phyloP scores from a whole-genome alignment of 1,140 invertebrate species.

The Helicoverpa armigera region DNA sequence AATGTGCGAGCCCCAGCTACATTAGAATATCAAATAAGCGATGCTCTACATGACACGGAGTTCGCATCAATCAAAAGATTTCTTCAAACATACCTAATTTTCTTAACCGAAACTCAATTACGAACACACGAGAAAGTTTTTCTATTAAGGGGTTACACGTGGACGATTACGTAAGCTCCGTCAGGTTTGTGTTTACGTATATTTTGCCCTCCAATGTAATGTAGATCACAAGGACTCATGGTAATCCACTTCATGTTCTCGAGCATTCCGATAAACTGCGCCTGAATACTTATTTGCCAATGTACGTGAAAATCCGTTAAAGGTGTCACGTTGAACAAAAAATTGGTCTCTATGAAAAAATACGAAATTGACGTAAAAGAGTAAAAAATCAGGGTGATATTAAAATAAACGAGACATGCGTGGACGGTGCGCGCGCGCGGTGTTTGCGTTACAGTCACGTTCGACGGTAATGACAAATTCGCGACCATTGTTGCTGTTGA shows the following conservation, averaged over 20 bases:
- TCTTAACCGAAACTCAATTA: slow-evolving; percentile 64
- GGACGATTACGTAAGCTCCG: slow-evolving; percentile 67
- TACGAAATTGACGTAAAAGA: slow-evolving; percentile 68
- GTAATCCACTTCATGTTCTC: slow-evolving; percentile 62
- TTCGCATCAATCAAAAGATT: slow-evolving; percentile 50
- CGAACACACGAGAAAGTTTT: slow-evolving; percentile 62
- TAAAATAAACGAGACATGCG: slow-evolving; percentile 77
- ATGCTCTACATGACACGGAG: slow-evolving; percentile 42
- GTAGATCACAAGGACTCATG: slow-evolving; percentile 69
- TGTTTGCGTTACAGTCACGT: slow-evolving; percentile 81
- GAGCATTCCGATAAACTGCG: slow-evolving; percentile 60
- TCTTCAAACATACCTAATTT: slow-evolving; percentile 52
- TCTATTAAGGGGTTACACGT: slow-evolving; percentile 67
- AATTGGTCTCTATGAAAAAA: slow-evolving; percentile 56
- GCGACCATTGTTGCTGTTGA: slow-evolving; percentile 77
- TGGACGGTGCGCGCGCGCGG: slow-evolving; percentile 55
- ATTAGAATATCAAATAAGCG: slow-evolving; percentile 45
- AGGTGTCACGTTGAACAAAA: slow-evolving; percentile 76
- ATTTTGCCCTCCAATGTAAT: slow-evolving; percentile 47
- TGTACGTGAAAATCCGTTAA: slow-evolving; percentile 59
- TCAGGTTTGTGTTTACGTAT: slow-evolving; percentile 61
- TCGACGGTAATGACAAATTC: slow-evolving; percentile 77
- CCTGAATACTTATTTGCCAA: slow-evolving; percentile 67
- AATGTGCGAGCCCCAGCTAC: slow-evolving; percentile 21
- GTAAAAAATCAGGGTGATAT: slow-evolving; percentile 79